Evolutionary conservation across 1,140 invertebrate species (phyloP).

Genomic region (Tachypleus tridentatus): DNA sequence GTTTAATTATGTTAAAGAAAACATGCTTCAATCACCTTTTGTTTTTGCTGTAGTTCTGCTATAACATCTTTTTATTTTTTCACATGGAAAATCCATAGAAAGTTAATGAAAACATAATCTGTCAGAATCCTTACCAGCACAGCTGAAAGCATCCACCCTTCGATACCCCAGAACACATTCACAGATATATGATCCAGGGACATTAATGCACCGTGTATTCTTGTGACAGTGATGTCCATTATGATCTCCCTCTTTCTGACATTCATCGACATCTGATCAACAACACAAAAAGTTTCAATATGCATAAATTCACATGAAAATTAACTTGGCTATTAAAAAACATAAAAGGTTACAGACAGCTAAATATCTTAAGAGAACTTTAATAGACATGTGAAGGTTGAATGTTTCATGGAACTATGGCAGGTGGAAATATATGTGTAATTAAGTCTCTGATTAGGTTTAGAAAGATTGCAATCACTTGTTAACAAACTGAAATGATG

Average conservation of each 20-base stretch:
- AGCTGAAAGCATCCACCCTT: slow-evolving; percentile 60
- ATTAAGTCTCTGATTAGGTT: background rate
- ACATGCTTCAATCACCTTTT: too few relatives aligned
- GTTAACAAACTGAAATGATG: too few relatives aligned
- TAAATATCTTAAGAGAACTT: background rate
- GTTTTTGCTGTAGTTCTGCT: too few relatives aligned
- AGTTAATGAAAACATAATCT: too few relatives aligned
- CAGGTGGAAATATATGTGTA: background rate
- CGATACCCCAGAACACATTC: slow-evolving; percentile 67
- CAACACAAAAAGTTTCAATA: background rate
- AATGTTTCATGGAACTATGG: background rate
- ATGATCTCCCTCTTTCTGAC: slow-evolving; percentile 52
- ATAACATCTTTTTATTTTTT: too few relatives aligned
- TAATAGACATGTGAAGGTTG: background rate
- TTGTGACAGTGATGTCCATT: slow-evolving; percentile 66
- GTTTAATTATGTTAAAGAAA: too few relatives aligned
- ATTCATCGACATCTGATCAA: slow-evolving; percentile 65
- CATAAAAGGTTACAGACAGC: too few relatives aligned
- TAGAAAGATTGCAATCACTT: too few relatives aligned
- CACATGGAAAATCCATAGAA: too few relatives aligned
- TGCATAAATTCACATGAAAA: background rate
- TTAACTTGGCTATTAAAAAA: background rate
- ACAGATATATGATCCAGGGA: slow-evolving; percentile 61
- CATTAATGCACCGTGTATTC: slow-evolving; percentile 70
- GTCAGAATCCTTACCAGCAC: slow-evolving; percentile 35